These are phyloP conservation scores for Laticauda colubrina DNA, from an alignment of 2,113 vertebrate genomes.

Conservation along the genomic window DNA sequence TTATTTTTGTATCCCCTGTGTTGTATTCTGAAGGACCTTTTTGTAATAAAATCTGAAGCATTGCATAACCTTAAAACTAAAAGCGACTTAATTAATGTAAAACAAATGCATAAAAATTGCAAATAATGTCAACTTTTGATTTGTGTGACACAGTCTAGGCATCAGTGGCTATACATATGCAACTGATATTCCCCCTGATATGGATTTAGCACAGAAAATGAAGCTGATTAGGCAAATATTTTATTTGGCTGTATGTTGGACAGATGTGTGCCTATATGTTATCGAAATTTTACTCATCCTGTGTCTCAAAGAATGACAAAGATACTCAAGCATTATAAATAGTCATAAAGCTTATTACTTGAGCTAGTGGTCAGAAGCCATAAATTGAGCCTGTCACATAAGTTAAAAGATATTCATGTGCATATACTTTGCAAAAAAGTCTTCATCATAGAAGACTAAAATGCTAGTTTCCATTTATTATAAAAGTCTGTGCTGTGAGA, in stretches of 20 bases:
- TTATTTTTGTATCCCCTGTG: not conserved
- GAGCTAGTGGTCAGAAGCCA: not conserved
- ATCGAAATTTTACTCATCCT: not conserved
- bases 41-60: not conserved
- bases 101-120: not conserved
- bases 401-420: not conserved
- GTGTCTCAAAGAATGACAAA: not conserved
- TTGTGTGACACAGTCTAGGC: not conserved
- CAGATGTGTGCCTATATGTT: not conserved
- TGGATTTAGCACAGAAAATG: not conserved
- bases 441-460: not conserved
- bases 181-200: not conserved
- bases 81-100: not conserved
- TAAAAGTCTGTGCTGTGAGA: not conserved
- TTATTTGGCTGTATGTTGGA: too few relatives aligned
- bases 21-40: not conserved
- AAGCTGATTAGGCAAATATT: not conserved
- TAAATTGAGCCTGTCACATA: not conserved
- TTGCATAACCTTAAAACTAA: not conserved
- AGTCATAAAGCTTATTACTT: not conserved
- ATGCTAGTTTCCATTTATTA: not conserved
- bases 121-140: not conserved
- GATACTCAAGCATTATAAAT: not conserved
- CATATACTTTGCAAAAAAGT: not conserved
- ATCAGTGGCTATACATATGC: not conserved